Conservation (phyloP, 2,797 vertebrate genomes). For the Malurus leucopterus region DNA sequence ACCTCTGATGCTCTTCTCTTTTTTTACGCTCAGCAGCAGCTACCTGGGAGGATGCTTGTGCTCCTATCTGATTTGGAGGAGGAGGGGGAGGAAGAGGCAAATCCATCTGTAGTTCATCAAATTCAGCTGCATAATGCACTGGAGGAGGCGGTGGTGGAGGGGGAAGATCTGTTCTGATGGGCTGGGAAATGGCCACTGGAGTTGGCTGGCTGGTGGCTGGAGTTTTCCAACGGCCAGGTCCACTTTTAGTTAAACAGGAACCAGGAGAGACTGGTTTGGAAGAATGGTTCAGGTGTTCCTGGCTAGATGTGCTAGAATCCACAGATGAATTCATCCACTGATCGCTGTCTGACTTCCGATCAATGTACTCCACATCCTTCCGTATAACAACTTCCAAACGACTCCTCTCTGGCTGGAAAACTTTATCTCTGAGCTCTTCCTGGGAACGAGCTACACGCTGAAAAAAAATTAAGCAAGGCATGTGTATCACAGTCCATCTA, state of each 20-base stretch:
- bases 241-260: conserved; percentile 84
- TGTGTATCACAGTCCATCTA: neutral
- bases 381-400: conserved; percentile 69
- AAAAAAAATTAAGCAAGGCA: neutral
- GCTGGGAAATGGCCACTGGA: conserved; percentile 72
- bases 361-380: conserved; percentile 67
- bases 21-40: conserved; percentile 86
- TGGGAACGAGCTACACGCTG: conserved; percentile 87
- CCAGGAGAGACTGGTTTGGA: conserved; percentile 79
- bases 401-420: conserved; percentile 73
- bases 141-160: conserved; percentile 77
- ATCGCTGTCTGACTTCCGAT: conserved; percentile 74
- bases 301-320: conserved; percentile 92
- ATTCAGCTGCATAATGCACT: conserved; percentile 74
- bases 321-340: conserved; percentile 82
- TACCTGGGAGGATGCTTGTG: conserved; percentile 58
- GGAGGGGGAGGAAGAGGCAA: conserved; percentile 76
- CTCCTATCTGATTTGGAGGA: conserved; percentile 72
- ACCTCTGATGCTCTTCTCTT: conserved; percentile 94
- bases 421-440: conserved; percentile 82
- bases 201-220: conserved; percentile 72
- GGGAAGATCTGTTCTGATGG: conserved; percentile 75
- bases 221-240: conserved; percentile 95
- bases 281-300: conserved; percentile 91
- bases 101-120: conserved; percentile 75